Conservation (phyloP, 1,140 invertebrate genomes). For the Drosophila oshimai region DNA sequence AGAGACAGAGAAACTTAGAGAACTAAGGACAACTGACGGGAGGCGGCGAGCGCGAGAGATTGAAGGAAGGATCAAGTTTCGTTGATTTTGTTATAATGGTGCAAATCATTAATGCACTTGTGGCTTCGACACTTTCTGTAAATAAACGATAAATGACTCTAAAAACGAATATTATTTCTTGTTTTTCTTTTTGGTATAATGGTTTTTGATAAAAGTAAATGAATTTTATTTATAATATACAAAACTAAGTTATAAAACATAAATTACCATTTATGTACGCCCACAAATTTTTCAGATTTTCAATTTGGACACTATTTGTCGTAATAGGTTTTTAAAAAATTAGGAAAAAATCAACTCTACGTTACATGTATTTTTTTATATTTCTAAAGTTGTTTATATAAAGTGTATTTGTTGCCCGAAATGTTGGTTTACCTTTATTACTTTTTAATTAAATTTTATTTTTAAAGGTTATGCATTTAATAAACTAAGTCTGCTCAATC, state of each 20-base stretch:
- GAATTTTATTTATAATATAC: background rate
- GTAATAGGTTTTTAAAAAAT: too few relatives aligned
- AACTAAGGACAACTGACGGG: constrained; percentile 16
- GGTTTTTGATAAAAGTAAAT: background rate
- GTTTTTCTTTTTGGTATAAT: background rate
- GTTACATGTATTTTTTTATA: background rate
- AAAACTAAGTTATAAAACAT: too few relatives aligned
- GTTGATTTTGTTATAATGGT: constrained; percentile 53
- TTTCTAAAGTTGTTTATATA: background rate
- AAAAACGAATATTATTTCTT: background rate
- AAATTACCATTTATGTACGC: too few relatives aligned
- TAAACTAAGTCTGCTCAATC: background rate
- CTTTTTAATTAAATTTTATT: background rate
- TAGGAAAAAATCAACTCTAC: too few relatives aligned
- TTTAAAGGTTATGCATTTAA: background rate
- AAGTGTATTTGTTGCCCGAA: background rate
- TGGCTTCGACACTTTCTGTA: constrained; percentile 58
- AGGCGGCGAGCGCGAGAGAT: constrained; percentile 28
- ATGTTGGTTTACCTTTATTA: too few relatives aligned
- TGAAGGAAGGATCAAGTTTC: constrained; percentile 54
- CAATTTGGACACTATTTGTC: too few relatives aligned
- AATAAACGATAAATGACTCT: constrained; percentile 57
- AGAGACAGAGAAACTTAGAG: constrained; percentile 42
- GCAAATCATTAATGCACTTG: constrained; percentile 30
- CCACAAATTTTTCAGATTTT: too few relatives aligned